Evolutionary conservation across 2,888 invertebrate genomes (phyloP).

Genomic region (Cynaeus angustus): DNA sequence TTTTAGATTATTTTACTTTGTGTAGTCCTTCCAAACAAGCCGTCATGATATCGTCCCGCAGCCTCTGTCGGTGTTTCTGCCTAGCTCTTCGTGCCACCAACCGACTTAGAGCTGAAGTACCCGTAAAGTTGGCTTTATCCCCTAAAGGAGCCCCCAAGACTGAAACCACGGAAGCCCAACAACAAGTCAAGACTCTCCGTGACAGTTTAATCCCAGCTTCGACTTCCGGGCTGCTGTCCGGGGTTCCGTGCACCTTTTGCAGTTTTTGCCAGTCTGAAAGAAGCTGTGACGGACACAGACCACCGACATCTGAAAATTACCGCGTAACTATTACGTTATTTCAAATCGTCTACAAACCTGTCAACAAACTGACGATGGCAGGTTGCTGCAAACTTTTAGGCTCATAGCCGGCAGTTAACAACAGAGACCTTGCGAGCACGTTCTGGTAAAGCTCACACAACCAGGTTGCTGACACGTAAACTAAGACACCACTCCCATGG

Average conservation of each 20-base stretch:
- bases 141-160: conserved; percentile 87
- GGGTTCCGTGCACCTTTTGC: conserved; percentile 82
- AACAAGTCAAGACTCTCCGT: conserved; percentile 87
- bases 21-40: conserved; percentile 92
- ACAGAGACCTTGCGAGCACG: conserved; percentile 82
- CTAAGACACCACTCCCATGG: conserved; percentile 92
- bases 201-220: conserved; percentile 87
- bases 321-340: too few relatives aligned
- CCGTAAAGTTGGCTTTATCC: conserved; percentile 69
- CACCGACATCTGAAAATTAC: conserved; percentile 93
- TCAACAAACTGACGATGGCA: conserved; percentile 83
- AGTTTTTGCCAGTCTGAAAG: conserved; percentile 91
- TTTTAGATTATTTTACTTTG: conserved; percentile 73
- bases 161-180: conserved; percentile 94
- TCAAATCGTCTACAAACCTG: too few relatives aligned
- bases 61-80: conserved; percentile 75
- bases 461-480: conserved; percentile 96
- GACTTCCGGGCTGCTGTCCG: conserved; percentile 81
- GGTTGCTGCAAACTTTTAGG: conserved; percentile 74
- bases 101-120: conserved; percentile 72
- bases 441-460: conserved; percentile 93
- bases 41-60: conserved; percentile 86
- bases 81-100: conserved; percentile 76
- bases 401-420: conserved; percentile 81
- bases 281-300: conserved; percentile 87